A percentile compares a stretch with the other conserved stretches of the same genome.
These are phyloP conservation scores for Microtus agrestis DNA, from an alignment of 2,797 vertebrate species.

Conservation along the genomic window DNA sequence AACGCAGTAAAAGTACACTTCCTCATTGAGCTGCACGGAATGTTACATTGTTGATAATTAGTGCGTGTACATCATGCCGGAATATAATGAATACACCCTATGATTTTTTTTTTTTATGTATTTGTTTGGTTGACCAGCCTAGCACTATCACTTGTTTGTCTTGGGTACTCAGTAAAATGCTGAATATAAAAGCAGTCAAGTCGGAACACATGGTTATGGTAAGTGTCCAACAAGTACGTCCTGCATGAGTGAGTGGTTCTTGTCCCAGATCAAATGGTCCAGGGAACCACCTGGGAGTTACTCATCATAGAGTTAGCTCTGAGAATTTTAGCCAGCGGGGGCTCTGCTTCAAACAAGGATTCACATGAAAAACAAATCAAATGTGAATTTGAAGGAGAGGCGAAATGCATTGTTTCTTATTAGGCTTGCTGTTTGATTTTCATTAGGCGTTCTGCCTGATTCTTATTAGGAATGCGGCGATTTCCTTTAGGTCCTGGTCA, in stretches of 20 bases:
- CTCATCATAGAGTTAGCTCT: slow-evolving; percentile 64
- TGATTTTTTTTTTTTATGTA: slow-evolving; percentile 1
- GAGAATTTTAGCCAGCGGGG: slow-evolving; percentile 50
- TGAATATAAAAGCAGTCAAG: slow-evolving; percentile 20
- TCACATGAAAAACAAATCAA: slow-evolving; percentile 74
- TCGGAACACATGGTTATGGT: slow-evolving; percentile 20
- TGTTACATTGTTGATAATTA: slow-evolving; percentile 42
- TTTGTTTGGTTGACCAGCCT: slow-evolving; percentile 33
- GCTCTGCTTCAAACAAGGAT: slow-evolving; percentile 72
- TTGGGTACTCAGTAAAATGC: slow-evolving; percentile 24
- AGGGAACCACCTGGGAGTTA: slow-evolving; percentile 70
- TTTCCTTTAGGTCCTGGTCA: slow-evolving; percentile 77
- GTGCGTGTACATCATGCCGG: neutral
- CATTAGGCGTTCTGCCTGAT: slow-evolving; percentile 79
- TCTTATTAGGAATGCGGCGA: slow-evolving; percentile 74
- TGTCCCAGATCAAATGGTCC: slow-evolving; percentile 73
- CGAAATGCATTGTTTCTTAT: slow-evolving; percentile 74
- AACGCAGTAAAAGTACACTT: neutral
- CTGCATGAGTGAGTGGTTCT: slow-evolving; percentile 60
- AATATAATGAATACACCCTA: neutral
- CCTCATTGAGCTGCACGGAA: neutral
- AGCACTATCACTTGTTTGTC: neutral
- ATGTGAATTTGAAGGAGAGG: slow-evolving; percentile 73
- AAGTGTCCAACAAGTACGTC: slow-evolving; percentile 52
- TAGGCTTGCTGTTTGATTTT: slow-evolving; percentile 77